Base-by-base conservation (phyloP, 2,113 vertebrate species). In the Spermophilus dauricus region DNA sequence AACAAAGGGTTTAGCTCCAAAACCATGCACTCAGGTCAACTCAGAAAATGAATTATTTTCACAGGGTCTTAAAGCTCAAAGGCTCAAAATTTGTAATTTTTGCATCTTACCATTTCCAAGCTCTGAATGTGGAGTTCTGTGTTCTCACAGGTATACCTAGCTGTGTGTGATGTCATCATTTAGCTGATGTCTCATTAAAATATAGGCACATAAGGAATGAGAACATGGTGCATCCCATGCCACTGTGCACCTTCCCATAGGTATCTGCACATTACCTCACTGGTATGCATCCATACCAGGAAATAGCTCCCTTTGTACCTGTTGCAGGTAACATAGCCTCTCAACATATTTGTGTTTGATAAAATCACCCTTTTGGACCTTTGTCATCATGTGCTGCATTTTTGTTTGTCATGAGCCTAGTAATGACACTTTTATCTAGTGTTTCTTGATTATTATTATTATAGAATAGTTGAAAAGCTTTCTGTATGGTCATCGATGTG, bases 361-460 rank as follows among this genome's bases (percentile, higher is more conserved):
- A 48, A 93, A 82, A 70, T 11, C 65, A 85, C 48, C n/a, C 8
- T 17, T 4, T 73, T 26, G 69, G 69, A 95, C 88, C 95, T 96
- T 92, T 96, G 82, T 78, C 87, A 70, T 48, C 73, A 28, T 65
- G 65, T 65, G 51, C 53, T n/a, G 39, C 20, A 48, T 65, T 92
- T 83, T 24, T n/a, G 32, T 84, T 73, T 77, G 75, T 81, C 26
- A 11, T 0, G 20, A 90, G 61, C 56, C 30, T 51, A 4, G 53
- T 63, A 65, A 12, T 16, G 58, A n/a, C 58, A 56, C 42, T 89
- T 70, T 70, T 69, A 34, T 30, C 42, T 56, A 5, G n/a, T 0
- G 11, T 63, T 86, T 83, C 30, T 32, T 91, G 34, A 34, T 63
- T 28, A 30, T 39, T 32, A 30, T 39, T 37, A 14, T 1, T 18